Evolutionary conservation across 2,113 vertebrate genomes (phyloP), one percentile per base, ranked within the genome.

Genomic region (Carettochelys insculpta): DNA sequence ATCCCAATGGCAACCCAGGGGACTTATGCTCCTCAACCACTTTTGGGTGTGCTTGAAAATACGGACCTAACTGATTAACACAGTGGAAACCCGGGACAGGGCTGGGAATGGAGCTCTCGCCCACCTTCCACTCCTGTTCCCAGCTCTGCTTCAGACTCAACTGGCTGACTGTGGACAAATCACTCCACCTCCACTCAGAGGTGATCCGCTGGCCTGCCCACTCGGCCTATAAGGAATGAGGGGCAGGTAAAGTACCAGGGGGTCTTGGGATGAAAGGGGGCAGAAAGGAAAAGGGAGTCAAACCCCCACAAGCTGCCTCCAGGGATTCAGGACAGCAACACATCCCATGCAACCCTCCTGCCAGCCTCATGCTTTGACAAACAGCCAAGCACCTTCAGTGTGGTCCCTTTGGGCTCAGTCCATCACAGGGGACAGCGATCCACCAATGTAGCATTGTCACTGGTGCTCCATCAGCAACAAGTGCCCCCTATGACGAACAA

Each of bases 61-160:
- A 0, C 1, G 43, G 11, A 19, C 51, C 12, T 25, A 0, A 5
- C 54, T 5, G 41, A 53, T 0, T 0, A 2, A 31, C 53, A 47
- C 7, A 52, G n/a, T 34, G 52, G 71, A 53, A 43, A 50, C 20
- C 19, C 0, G 1, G 10, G 58, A 6, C 82, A 51, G 52, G 20
- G 83, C 58, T 17, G 20, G n/a, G 43, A 11, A 6, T 11, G 0
- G 1, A 85, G 22, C 8, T 11, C 25, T 34, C 6, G 80, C 20
- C 41, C 20, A 43, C 65, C n/a, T 11, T 4, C 68, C 41, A 43
- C 20, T 43, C 3, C 1, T 3, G 41, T 43, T 41, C 68, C 68
- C n/a, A 38, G 38, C 19, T 43, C 38, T 12, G 38, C 68, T 41
- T 43, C 38, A 12, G 68, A 22, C 22, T 73, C 12, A 24, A n/a